phyloP scores from a whole-genome alignment of 2,113 vertebrate genomes.

The Albula goreensis region DNA sequence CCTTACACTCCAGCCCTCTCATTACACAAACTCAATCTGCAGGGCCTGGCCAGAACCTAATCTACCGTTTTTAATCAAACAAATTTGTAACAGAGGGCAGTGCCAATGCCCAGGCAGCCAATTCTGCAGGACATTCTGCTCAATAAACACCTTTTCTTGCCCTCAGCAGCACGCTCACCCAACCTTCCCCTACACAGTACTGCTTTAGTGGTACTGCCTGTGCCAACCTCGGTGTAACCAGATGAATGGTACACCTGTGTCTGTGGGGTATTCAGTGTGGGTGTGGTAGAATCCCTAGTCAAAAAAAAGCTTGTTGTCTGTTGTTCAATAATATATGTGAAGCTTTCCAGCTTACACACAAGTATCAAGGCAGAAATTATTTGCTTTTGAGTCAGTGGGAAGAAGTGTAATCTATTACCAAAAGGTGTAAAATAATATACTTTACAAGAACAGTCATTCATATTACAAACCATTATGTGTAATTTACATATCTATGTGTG shows the following conservation, averaged over 20 bases:
- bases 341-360: too few species aligned
- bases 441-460: background rate
- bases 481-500: background rate
- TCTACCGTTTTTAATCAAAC: slow-evolving; percentile 63
- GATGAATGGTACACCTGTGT: slow-evolving; percentile 11
- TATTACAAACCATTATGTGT: background rate
- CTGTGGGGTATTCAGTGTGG: too few species aligned
- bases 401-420: background rate
- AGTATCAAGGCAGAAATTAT: background rate
- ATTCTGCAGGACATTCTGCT: slow-evolving; percentile 42
- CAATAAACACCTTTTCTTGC: slow-evolving; percentile 50
- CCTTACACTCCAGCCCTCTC: slow-evolving; percentile 50
- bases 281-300: background rate
- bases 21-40: slow-evolving; percentile 59
- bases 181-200: slow-evolving; percentile 27
- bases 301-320: background rate
- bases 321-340: background rate
- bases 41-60: slow-evolving; percentile 60
- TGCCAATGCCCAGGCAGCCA: slow-evolving; percentile 57
- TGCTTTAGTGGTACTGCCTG: slow-evolving; percentile 21
- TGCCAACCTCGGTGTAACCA: slow-evolving; percentile 26
- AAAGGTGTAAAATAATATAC: background rate
- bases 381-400: background rate
- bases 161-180: background rate
- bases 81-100: slow-evolving; percentile 53